These are phyloP conservation scores for Callinectes sapidus DNA, from an alignment of 2,888 invertebrate genomes.

Conservation along the genomic window DNA sequence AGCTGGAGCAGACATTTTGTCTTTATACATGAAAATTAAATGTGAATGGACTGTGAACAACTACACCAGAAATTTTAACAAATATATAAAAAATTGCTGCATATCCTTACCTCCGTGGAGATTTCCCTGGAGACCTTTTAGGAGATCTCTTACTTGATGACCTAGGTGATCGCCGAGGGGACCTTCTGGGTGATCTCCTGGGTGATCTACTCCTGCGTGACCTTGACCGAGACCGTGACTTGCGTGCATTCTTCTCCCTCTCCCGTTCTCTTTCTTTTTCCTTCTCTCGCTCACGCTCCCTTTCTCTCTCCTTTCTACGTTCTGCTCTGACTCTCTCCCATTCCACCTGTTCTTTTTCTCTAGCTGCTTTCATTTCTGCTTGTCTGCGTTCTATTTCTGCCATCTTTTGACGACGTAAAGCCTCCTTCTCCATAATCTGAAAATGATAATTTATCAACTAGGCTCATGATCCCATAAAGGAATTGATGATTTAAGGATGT, in stretches of 20 bases:
- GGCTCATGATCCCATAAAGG: too few relatives aligned
- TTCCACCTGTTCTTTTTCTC: conserved; percentile 70
- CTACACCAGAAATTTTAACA: too few relatives aligned
- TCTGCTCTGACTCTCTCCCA: conserved; percentile 60
- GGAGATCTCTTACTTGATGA: conserved; percentile 50
- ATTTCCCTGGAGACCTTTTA: conserved; percentile 49
- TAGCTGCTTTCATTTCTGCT: conserved; percentile 79
- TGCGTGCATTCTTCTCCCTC: conserved; percentile 49
- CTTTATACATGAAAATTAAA: too few relatives aligned
- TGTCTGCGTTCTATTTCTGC: conserved; percentile 88
- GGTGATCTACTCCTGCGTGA: conserved; percentile 57
- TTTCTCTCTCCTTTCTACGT: conserved; percentile 61
- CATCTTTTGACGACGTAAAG: conserved; percentile 89
- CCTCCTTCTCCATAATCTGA: conserved; percentile 92
- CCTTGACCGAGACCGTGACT: conserved; percentile 45
- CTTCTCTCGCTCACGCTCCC: conserved; percentile 57
- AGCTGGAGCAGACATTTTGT: too few relatives aligned
- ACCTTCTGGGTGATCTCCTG: conserved; percentile 56
- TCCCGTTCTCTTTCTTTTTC: conserved; percentile 58
- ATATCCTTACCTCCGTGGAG: conserved; percentile 61
- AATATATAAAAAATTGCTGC: background rate
- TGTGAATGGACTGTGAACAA: too few relatives aligned
- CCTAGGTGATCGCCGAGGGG: conserved; percentile 51
- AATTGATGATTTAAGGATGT: too few relatives aligned
- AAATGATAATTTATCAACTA: conserved; percentile 23